phyloP scores from a whole-genome alignment of 2,797 vertebrate genomes.

The Acipenser transmontanus region DNA sequence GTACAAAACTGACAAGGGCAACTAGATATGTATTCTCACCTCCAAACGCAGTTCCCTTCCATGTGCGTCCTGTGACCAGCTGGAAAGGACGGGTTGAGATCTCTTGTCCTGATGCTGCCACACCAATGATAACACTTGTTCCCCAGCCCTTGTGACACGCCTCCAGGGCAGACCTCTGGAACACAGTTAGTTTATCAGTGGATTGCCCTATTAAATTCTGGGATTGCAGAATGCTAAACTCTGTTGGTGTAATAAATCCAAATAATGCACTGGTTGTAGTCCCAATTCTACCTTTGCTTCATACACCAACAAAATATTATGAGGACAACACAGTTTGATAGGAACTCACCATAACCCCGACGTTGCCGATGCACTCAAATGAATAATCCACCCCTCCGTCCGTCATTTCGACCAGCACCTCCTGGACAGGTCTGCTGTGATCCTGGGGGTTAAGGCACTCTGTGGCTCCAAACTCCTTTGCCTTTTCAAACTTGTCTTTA shows the following conservation, averaged over 20 bases:
- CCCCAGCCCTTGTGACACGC: constrained; percentile 83
- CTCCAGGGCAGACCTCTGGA: constrained; percentile 80
- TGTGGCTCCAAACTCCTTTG: constrained; percentile 80
- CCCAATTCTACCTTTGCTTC: not conserved
- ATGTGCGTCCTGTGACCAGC: constrained; percentile 79
- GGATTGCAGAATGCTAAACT: not conserved
- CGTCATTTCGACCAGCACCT: constrained; percentile 79
- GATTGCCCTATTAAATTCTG: not conserved
- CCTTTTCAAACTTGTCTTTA: constrained; percentile 76
- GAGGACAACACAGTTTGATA: not conserved
- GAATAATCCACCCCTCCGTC: constrained; percentile 86
- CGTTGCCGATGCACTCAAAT: constrained; percentile 85
- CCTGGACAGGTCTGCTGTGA: constrained; percentile 69
- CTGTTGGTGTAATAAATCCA: not conserved
- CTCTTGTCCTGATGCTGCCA: constrained; percentile 68
- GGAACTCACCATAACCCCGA: constrained; percentile 75
- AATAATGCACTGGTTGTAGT: not conserved
- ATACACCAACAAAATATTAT: not conserved
- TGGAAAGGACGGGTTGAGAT: constrained; percentile 73
- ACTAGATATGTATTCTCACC: constrained; percentile 50
- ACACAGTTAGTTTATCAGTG: not conserved
- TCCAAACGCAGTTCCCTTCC: constrained; percentile 86
- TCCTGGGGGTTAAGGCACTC: constrained; percentile 84
- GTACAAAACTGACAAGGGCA: not conserved
- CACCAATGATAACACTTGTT: constrained; percentile 79